Base-by-base conservation (phyloP, 2,797 vertebrate species). In the Hyperoplus immaculatus region DNA sequence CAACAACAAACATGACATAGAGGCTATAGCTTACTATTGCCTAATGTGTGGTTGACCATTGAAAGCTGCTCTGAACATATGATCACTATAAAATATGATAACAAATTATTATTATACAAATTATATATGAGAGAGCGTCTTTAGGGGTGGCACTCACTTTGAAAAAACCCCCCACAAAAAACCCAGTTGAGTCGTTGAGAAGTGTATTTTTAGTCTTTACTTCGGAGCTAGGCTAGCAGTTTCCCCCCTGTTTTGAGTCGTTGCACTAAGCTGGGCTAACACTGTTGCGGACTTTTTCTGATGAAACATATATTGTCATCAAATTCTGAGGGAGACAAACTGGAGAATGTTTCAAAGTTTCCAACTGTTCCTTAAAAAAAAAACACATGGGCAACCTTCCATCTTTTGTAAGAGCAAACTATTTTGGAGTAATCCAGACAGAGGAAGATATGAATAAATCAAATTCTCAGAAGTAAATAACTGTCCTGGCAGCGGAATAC, bases 401-500 rank as follows among this genome's bases (percentile, higher is more conserved):
- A 64, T 64, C 59, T 36, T 21, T 65, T 29, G 60, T 16, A 59
- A 5, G 3, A 71, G 54, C 4, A 10, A 21, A 51, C 14, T 13
- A 21, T 68, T 72, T 0, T 21, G 64, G 67, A 59, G 51, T 43
- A 67, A 54, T 46, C n/a, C 60, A 54, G 47, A 66, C 72, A 63
- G 59, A 74, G n/a, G 10, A 15, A 64, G 47, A n/a, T 6, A 57
- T 79, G 80, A 86, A 87, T 79, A 82, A 84, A 70, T 75, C 18
- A 81, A 38, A 49, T 4, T 21, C 72, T 73, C 63, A 6, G 69
- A 9, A 45, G 83, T 81, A 69, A 84, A 79, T 71, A 61, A 78
- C 8, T 7, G 78, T 71, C 70, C 46, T 14, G 8, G 69, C 53
- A 77, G 80, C 71, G 69, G 76, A 77, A 70, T 42, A 21, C 54